phyloP scores from a whole-genome alignment of 2,797 vertebrate species.

The Spondyliosoma cantharus region DNA sequence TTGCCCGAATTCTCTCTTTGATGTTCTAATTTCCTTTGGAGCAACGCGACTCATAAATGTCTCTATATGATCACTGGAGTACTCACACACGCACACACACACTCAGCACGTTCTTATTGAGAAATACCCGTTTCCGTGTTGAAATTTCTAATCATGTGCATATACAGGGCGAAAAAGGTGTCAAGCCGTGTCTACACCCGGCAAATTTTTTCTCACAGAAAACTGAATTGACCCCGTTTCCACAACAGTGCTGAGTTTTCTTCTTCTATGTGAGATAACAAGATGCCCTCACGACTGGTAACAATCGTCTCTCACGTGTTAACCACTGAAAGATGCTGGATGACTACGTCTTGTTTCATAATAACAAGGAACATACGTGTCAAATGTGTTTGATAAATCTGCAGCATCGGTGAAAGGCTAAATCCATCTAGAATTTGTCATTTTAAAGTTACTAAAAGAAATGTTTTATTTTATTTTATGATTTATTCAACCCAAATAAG shows the following conservation, averaged over 20 bases:
- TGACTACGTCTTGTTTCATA: constrained; percentile 59
- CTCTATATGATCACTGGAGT: constrained; percentile 20
- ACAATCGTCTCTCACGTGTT: constrained; percentile 28
- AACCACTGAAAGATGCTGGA: constrained; percentile 69
- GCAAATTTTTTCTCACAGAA: neutral
- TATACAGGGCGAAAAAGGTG: too few relatives aligned
- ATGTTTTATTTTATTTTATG: too few relatives aligned
- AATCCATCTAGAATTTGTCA: neutral
- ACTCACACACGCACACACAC: neutral
- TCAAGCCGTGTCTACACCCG: neutral
- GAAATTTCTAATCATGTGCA: constrained; percentile 6
- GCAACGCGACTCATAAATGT: neutral
- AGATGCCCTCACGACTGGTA: constrained; percentile 20
- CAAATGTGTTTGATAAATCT: neutral
- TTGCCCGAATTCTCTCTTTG: constrained; percentile 10
- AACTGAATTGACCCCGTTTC: neutral
- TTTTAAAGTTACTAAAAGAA: neutral
- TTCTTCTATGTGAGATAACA: neutral
- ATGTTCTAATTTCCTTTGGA: constrained; percentile 12
- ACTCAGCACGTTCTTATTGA: constrained; percentile 4
- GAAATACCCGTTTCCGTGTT: constrained; percentile 32
- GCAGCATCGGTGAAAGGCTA: neutral
- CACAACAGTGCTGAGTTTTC: neutral
- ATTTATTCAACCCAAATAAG: too few relatives aligned
- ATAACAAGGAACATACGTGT: constrained; percentile 9